These are phyloP conservation scores for Poecilus cupreus DNA, from an alignment of 2,888 invertebrate genomes.

Conservation along the genomic window DNA sequence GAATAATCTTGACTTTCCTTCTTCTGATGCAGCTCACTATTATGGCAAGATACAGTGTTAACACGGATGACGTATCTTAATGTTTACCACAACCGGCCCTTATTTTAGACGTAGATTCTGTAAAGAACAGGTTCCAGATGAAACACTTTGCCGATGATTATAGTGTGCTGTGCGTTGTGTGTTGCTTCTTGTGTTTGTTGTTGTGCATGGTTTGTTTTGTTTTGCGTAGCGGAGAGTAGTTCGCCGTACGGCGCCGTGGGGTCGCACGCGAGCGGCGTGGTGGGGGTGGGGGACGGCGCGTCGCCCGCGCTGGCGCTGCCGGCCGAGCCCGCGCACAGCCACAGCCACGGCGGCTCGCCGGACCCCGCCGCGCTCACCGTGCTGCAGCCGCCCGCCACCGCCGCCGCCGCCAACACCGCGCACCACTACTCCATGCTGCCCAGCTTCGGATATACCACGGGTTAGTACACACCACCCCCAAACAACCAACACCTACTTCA, in stretches of 20 bases:
- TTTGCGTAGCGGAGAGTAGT: conserved; percentile 69
- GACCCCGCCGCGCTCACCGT: conserved; percentile 74
- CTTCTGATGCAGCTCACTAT: too few relatives aligned
- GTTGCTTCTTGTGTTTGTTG: conserved; percentile 64
- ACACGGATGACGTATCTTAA: too few relatives aligned
- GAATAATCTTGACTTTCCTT: too few relatives aligned
- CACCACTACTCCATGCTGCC: conserved; percentile 80
- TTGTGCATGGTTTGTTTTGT: not conserved
- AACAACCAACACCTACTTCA: too few relatives aligned
- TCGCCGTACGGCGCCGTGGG: conserved; percentile 71
- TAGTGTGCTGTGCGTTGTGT: conserved; percentile 63
- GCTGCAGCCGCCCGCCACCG: conserved; percentile 74
- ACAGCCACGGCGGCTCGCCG: conserved; percentile 72
- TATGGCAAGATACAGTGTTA: too few relatives aligned
- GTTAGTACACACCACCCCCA: too few relatives aligned
- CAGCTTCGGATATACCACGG: conserved; percentile 81
- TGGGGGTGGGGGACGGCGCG: conserved; percentile 70
- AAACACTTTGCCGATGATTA: too few relatives aligned
- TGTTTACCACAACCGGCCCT: too few relatives aligned
- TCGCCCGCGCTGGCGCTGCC: conserved; percentile 73
- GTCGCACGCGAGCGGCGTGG: conserved; percentile 66
- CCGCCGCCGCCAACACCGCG: conserved; percentile 72
- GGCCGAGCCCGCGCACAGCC: conserved; percentile 69
- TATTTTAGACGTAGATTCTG: too few relatives aligned
- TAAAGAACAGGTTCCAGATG: too few relatives aligned